phyloP scores from a whole-genome alignment of 2,113 vertebrate species.

The Gasterosteus nipponicus region DNA sequence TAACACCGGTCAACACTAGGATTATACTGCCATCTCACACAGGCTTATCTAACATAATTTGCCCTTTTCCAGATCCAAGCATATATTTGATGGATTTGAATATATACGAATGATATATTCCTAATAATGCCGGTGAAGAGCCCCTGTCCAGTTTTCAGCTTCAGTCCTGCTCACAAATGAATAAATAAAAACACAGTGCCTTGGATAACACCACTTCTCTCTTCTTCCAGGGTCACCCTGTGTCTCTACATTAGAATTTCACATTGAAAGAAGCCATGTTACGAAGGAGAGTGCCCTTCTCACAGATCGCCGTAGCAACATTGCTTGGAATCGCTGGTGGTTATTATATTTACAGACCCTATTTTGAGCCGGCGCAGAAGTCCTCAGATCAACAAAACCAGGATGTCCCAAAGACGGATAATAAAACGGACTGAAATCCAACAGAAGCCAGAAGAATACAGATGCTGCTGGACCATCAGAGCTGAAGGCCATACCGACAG shows the following conservation, averaged over 20 bases:
- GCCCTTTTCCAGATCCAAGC: not conserved
- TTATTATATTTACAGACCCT: constrained; percentile 89
- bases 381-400: constrained; percentile 43
- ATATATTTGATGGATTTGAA: not conserved
- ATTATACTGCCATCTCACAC: not conserved
- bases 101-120: not conserved
- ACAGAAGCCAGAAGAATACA: not conserved
- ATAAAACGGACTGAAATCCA: constrained; percentile 27
- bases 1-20: not conserved
- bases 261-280: constrained; percentile 63
- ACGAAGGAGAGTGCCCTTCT: constrained; percentile 77
- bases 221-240: constrained; percentile 47
- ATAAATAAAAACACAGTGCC: not conserved
- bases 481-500: not conserved
- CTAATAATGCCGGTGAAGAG: not conserved
- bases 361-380: constrained; percentile 70
- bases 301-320: constrained; percentile 76
- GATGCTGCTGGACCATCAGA: constrained; percentile 57
- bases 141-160: not conserved
- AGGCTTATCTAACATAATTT: not conserved
- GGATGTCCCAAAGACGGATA: constrained; percentile 42
- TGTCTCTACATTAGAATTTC: constrained; percentile 2
- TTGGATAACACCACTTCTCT: constrained; percentile 13
- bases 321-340: constrained; percentile 86
- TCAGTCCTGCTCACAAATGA: not conserved